Evolutionary conservation across 2,797 vertebrate species (phyloP).

Genomic region (Semaprochilodus insignis): DNA sequence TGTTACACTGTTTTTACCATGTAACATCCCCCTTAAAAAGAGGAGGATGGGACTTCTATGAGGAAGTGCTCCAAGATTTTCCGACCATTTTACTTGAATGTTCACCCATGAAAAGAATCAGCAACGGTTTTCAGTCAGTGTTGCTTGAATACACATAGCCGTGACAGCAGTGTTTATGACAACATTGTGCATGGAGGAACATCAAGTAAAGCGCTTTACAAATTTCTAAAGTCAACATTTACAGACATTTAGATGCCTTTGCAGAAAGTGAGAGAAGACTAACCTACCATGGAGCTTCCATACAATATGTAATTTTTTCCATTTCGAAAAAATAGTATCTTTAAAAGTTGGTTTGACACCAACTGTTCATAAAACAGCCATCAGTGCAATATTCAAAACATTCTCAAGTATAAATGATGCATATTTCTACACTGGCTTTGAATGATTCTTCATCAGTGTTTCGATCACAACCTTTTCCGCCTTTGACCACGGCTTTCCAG

Average conservation of each 20-base stretch:
- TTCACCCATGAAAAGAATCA: conserved; percentile 59
- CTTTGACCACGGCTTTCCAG: conserved; percentile 67
- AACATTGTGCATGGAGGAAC: conserved; percentile 61
- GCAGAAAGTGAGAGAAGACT: conserved; percentile 75
- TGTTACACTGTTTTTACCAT: conserved; percentile 84
- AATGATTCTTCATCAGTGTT: conserved; percentile 49
- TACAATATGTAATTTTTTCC: conserved; percentile 83
- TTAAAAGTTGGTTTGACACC: conserved; percentile 80
- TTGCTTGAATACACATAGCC: conserved; percentile 12
- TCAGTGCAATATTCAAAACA: conserved; percentile 90
- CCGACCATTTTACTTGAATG: conserved; percentile 47
- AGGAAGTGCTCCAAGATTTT: conserved; percentile 81
- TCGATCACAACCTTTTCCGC: conserved; percentile 46
- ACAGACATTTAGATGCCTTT: conserved; percentile 55
- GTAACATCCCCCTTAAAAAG: conserved; percentile 83
- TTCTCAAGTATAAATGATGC: conserved; percentile 86
- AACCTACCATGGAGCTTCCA: conserved; percentile 80
- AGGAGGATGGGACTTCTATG: conserved; percentile 84
- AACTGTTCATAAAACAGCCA: conserved; percentile 82
- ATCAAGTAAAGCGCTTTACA: conserved; percentile 52
- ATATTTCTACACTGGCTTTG: conserved; percentile 74
- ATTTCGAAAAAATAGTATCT: conserved; percentile 79
- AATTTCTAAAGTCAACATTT: conserved; percentile 46
- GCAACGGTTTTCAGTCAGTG: not conserved
- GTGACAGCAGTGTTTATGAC: conserved; percentile 63